These are phyloP conservation scores for Bubo blakistoni DNA, from an alignment of 2,113 vertebrate species.

Conservation along the genomic window DNA sequence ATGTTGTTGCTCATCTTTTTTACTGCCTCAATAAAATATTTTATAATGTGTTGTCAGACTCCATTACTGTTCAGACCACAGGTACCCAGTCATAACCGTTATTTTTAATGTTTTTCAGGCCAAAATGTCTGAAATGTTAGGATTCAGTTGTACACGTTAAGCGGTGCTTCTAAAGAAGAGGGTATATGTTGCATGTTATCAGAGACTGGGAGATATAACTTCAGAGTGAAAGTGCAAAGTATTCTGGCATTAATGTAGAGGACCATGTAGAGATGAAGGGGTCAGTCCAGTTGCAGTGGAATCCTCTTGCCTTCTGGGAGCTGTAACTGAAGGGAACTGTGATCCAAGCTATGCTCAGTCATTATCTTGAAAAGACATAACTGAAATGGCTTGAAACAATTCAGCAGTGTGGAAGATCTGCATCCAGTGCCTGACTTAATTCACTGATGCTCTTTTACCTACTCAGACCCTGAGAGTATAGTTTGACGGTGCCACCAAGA, in stretches of 20 bases:
- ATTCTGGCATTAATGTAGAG: background rate
- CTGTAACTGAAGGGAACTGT: background rate
- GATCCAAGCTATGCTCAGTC: background rate
- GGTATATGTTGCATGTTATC: background rate
- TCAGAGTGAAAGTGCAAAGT: background rate
- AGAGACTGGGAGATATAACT: background rate
- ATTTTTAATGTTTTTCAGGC: background rate
- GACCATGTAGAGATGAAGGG: background rate
- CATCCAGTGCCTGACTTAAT: background rate
- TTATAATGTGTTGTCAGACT: background rate
- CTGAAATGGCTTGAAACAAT: background rate
- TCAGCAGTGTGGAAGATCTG: background rate
- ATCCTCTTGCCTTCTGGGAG: background rate
- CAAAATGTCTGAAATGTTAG: background rate
- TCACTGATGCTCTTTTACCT: background rate
- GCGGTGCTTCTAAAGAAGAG: background rate
- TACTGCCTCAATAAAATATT: background rate
- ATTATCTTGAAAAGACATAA: background rate
- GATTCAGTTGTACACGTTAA: rapidly evolving
- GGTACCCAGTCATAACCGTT: background rate
- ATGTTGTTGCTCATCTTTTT: background rate
- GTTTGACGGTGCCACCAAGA: background rate
- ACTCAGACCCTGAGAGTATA: background rate
- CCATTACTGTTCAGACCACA: background rate
- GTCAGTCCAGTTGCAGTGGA: background rate